Conservation (phyloP, 2,888 invertebrate genomes). For the Tetramorium bicarinatum region DNA sequence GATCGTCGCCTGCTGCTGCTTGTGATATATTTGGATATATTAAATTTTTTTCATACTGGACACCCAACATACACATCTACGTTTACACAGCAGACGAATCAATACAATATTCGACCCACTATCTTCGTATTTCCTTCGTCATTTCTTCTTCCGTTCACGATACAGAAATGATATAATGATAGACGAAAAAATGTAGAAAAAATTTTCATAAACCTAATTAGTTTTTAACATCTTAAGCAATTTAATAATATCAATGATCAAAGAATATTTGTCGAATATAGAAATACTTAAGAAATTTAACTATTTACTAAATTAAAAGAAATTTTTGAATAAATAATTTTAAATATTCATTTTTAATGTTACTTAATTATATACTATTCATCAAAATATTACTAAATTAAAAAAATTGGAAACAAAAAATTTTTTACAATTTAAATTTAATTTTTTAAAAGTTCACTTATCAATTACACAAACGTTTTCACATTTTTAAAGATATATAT, state of each 20-base stretch:
- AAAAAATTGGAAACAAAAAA: background rate
- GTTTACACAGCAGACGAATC: constrained; percentile 61
- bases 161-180: background rate
- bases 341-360: background rate
- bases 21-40: constrained; percentile 86
- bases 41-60: constrained; percentile 83
- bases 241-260: background rate
- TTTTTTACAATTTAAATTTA: background rate
- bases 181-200: background rate
- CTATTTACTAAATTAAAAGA: constrained; percentile 1
- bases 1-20: constrained; percentile 84
- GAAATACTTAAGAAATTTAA: background rate
- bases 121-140: constrained; percentile 2
- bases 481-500: background rate
- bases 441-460: background rate
- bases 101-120: constrained; percentile 55
- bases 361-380: background rate
- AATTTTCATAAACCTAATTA: background rate
- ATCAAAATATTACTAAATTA: background rate
- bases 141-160: background rate
- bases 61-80: constrained; percentile 63
- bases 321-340: constrained; percentile 11
- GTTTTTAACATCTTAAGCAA: background rate
- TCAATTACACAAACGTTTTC: background rate
- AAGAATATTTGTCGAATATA: background rate